Percentiles rank a stretch among this genome's conserved stretches.
phyloP scores from a whole-genome alignment of 2,113 vertebrate genomes.

The Himantopus leucocephalus region DNA sequence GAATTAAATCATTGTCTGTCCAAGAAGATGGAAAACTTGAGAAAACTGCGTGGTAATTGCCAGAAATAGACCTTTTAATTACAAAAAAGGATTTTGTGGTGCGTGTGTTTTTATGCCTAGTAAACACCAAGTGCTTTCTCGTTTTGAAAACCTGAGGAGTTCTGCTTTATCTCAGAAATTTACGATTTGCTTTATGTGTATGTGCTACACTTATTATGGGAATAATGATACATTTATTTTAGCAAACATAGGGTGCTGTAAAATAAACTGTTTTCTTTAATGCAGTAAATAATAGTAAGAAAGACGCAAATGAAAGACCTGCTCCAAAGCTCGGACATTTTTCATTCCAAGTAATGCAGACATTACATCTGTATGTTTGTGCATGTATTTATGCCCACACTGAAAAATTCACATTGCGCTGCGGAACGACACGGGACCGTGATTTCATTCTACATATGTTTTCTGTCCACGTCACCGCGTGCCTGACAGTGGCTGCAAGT shows the following conservation, averaged over 20 bases:
- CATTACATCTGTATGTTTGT: neutral
- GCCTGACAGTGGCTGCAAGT: neutral
- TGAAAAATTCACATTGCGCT: neutral
- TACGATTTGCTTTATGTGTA: neutral
- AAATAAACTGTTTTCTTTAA: neutral
- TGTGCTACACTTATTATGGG: neutral
- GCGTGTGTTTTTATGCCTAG: neutral
- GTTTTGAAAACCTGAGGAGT: neutral
- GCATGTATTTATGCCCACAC: neutral
- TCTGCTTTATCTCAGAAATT: neutral
- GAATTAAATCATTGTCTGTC: constrained; percentile 11
- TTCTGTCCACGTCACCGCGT: neutral
- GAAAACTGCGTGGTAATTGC: neutral
- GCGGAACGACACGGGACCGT: accelerated
- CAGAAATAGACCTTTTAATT: neutral
- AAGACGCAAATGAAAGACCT: neutral
- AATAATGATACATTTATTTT: neutral
- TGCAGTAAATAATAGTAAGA: neutral
- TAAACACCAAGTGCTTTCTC: neutral
- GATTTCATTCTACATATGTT: neutral
- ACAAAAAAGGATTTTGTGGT: neutral
- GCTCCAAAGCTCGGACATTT: neutral
- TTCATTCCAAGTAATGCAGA: accelerated
- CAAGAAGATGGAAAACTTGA: neutral
- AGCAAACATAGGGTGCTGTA: neutral